A percentile compares a stretch with the other conserved stretches of the same genome.
phyloP scores from a whole-genome alignment of 2,113 vertebrate genomes.

The Pseudorectes ferrugineus region DNA sequence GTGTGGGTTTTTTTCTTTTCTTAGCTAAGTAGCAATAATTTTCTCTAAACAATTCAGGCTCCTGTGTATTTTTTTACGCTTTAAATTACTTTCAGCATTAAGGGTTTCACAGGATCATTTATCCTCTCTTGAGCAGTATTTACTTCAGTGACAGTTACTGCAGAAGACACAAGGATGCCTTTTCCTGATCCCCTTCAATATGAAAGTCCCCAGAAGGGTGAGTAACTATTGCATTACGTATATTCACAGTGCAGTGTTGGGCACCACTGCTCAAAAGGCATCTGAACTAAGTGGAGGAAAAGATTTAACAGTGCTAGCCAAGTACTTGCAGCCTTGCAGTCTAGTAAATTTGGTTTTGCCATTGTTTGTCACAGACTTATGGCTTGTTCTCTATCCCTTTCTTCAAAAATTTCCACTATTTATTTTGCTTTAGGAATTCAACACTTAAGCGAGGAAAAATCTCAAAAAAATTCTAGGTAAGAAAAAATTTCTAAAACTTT shows the following conservation, averaged over 20 bases:
- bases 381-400: background rate
- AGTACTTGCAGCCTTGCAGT: background rate
- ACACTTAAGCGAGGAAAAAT: background rate
- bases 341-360: background rate
- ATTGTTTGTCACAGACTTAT: background rate
- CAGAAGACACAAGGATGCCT: background rate
- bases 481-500: background rate
- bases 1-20: background rate
- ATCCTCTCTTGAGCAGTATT: background rate
- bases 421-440: background rate
- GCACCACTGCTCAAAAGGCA: background rate
- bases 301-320: background rate
- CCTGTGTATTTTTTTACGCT: background rate
- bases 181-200: background rate
- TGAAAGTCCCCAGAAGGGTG: background rate
- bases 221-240: background rate
- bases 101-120: slow-evolving; percentile 22
- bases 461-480: background rate
- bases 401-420: background rate
- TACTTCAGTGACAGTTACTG: background rate
- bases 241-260: background rate
- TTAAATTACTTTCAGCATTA: slow-evolving; percentile 26
- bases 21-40: slow-evolving; percentile 31
- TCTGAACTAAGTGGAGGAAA: background rate
- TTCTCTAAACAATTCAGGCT: slow-evolving; percentile 38